These are phyloP conservation scores for Peromyscus leucopus DNA, from an alignment of 2,113 vertebrate species.

Conservation along the genomic window DNA sequence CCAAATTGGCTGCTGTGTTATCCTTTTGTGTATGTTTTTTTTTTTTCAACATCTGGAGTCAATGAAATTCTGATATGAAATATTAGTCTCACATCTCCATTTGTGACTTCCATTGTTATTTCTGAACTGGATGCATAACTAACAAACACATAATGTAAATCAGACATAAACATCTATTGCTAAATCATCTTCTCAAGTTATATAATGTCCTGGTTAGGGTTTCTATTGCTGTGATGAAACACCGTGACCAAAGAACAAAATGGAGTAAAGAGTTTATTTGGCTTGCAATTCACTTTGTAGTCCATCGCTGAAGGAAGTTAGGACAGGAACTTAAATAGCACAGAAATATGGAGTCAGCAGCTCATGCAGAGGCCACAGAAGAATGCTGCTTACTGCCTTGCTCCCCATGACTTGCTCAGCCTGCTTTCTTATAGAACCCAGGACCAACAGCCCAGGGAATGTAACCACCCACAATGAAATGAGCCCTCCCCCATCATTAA, in stretches of 20 bases:
- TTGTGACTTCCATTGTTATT: not conserved
- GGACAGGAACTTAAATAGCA: not conserved
- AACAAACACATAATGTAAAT: not conserved
- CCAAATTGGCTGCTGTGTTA: not conserved
- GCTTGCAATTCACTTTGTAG: not conserved
- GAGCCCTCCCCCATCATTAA: not conserved
- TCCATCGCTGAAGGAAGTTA: not conserved
- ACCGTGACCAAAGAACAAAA: not conserved
- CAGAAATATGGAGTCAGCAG: not conserved
- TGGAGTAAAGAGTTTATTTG: not conserved
- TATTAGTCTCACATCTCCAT: not conserved
- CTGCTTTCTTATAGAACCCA: not conserved
- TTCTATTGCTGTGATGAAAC: not conserved
- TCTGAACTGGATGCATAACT: not conserved
- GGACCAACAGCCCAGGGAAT: not conserved
- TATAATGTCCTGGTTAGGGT: not conserved
- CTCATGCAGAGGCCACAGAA: fast-evolving
- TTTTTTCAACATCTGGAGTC: not conserved
- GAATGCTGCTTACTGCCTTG: not conserved
- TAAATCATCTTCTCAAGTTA: not conserved
- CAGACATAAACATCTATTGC: not conserved
- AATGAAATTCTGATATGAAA: not conserved
- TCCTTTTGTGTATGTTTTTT: not conserved
- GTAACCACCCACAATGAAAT: not conserved
- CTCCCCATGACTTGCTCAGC: not conserved